Conservation (phyloP, 1,140 invertebrate species). For the Conus ventricosus region DNA sequence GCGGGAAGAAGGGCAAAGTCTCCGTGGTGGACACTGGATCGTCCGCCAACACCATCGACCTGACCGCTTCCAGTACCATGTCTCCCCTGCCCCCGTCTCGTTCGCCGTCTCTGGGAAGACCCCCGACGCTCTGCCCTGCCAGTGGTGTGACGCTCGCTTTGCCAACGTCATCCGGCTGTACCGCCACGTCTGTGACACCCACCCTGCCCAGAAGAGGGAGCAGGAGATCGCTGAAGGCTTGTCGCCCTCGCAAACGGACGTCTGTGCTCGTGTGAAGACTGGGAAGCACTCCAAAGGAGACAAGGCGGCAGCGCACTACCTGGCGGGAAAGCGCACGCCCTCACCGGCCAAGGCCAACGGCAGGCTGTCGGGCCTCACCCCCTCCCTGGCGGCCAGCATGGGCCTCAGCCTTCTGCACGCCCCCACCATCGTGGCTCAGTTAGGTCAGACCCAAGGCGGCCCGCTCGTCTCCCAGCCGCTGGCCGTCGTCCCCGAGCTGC, state of each 20-base stretch:
- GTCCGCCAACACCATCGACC: slow-evolving; percentile 20
- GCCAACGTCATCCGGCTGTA: slow-evolving; percentile 61
- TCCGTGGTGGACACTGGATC: neutral
- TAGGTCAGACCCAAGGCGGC: neutral
- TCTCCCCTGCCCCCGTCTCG: neutral
- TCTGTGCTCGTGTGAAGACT: slow-evolving; percentile 2
- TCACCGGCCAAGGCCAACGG: neutral
- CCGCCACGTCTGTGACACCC: slow-evolving; percentile 61
- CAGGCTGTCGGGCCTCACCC: neutral
- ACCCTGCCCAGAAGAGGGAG: slow-evolving; percentile 61
- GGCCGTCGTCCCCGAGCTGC: neutral
- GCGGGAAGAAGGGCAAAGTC: neutral
- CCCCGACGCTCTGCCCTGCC: slow-evolving; percentile 54
- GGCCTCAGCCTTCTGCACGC: neutral
- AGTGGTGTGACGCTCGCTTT: slow-evolving; percentile 69
- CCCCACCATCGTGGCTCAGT: neutral
- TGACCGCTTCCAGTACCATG: slow-evolving; percentile 16
- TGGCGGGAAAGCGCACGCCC: neutral
- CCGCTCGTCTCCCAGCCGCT: neutral
- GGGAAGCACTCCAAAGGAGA: neutral
- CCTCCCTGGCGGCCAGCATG: neutral
- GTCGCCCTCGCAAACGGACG: neutral
- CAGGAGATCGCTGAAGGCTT: slow-evolving; percentile 59
- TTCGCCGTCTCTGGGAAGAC: neutral
- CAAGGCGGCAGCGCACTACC: neutral